Base-by-base conservation (phyloP, 2,113 vertebrate species). In the Albula goreensis region DNA sequence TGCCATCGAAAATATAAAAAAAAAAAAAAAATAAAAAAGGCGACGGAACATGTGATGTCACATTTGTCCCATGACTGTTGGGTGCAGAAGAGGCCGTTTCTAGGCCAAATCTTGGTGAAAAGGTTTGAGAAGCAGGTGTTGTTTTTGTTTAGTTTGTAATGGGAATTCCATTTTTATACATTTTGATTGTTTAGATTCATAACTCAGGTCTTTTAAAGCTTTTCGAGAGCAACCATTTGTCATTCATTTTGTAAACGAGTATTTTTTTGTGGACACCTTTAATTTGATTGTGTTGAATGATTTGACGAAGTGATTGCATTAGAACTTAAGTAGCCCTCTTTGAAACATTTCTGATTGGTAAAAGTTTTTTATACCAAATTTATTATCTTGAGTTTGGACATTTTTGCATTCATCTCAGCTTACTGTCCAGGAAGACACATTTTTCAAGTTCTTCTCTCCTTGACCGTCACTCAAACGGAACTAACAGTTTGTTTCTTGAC, bases 131-230 rank as follows among this genome's bases (percentile, higher is more conserved):
- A 48, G 31, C 31, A 41, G 51, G 78, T 77, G 10, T 25, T 25
- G 17, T 22, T 10, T 13, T 5, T n/a, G 70, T 6, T n/a, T 19
- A 19, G 19, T 74, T 19, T 25, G 70, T 74, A 74, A 10, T 31
- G 4, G 70, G 70, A 31, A 9, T 74, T 74, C n/a, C 70, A 31
- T 31, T 74, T 66, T 74, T 74, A 74, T 74, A 74, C 70, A n/a
- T 74, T 74, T 74, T n/a, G 60, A 52, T 22, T 41, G 13, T 85
- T 85, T 85, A 85, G 84, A 31, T 87, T 89, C 90, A 79, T 85
- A 83, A 89, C 93, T 94, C 93, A 93, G 93, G 92, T 92, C 82
- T 89, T 41, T 70, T 25, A 41, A 83, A 87, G 87, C 80, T 85
- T 60, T 84, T 63, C 31, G 5, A 74, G 70, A 74, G 63, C 63